Percentiles rank a stretch among this genome's conserved stretches.
phyloP scores from a whole-genome alignment of 2,113 vertebrate species.

The Stictonetta naevosa region DNA sequence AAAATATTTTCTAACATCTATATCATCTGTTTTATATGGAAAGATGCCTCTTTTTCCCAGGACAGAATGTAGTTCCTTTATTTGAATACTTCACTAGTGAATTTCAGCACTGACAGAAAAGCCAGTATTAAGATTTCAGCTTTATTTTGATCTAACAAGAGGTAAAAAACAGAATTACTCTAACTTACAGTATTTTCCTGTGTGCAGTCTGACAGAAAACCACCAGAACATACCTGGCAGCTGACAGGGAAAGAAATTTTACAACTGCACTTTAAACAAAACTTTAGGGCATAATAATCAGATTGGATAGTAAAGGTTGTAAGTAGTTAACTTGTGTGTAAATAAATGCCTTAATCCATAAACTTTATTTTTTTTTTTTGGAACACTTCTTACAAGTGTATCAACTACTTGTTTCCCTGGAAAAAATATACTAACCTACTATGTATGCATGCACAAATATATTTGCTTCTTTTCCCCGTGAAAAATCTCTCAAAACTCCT shows the following conservation, averaged over 20 bases:
- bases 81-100: background rate
- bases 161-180: background rate
- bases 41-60: background rate
- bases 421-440: background rate
- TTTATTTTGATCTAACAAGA: background rate
- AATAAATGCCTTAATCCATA: background rate
- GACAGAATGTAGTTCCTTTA: background rate
- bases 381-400: background rate
- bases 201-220: background rate
- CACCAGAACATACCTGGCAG: background rate
- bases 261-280: background rate
- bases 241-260: background rate
- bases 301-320: fast-evolving
- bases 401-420: background rate
- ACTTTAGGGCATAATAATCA: background rate
- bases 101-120: background rate
- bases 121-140: background rate
- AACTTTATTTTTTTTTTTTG: background rate
- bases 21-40: background rate
- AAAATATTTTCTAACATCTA: background rate
- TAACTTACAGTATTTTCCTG: background rate
- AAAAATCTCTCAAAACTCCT: background rate
- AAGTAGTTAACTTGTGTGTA: background rate
- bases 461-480: background rate
- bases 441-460: background rate